Percentiles rank a stretch among this genome's conserved stretches.
phyloP scores from a whole-genome alignment of 2,888 invertebrate species.

The Dolichopus griseipennis region DNA sequence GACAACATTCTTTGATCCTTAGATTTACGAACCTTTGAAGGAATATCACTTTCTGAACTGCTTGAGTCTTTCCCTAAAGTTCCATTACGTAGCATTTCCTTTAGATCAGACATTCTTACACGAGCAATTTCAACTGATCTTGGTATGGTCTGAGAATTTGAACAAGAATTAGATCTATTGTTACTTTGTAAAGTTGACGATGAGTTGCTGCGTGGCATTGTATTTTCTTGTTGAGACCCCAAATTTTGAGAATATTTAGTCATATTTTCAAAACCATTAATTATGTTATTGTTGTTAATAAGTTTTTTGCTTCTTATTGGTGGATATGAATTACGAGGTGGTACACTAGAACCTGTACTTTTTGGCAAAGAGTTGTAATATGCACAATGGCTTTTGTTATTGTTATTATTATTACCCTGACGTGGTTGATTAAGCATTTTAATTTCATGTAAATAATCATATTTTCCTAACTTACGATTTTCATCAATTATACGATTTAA shows the following conservation, averaged over 20 bases:
- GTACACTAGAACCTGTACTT: slow-evolving; percentile 49
- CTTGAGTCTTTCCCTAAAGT: slow-evolving; percentile 38
- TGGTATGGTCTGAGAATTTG: slow-evolving; percentile 31
- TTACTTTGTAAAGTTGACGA: slow-evolving; percentile 48
- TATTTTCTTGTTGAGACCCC: slow-evolving; percentile 36
- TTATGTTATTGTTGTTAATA: slow-evolving; percentile 8
- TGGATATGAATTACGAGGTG: slow-evolving; percentile 55
- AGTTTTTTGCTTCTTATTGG: slow-evolving; percentile 49
- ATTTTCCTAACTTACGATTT: slow-evolving; percentile 27
- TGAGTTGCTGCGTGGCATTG: slow-evolving; percentile 54
- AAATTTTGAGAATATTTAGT: slow-evolving; percentile 15
- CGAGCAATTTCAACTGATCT: slow-evolving; percentile 42
- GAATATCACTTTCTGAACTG: slow-evolving; percentile 51
- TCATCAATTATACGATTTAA: slow-evolving; percentile 25
- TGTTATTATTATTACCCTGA: slow-evolving; percentile 22
- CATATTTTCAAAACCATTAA: neutral
- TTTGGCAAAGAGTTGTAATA: slow-evolving; percentile 42
- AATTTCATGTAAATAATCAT: slow-evolving; percentile 41
- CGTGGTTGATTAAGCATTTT: slow-evolving; percentile 39
- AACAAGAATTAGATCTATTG: slow-evolving; percentile 16
- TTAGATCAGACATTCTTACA: slow-evolving; percentile 40
- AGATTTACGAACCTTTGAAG: slow-evolving; percentile 46
- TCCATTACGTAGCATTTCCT: slow-evolving; percentile 40
- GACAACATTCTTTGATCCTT: slow-evolving; percentile 38
- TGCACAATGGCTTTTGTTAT: slow-evolving; percentile 17